phyloP scores from a whole-genome alignment of 2,888 invertebrate genomes.

The Trilocha varians region DNA sequence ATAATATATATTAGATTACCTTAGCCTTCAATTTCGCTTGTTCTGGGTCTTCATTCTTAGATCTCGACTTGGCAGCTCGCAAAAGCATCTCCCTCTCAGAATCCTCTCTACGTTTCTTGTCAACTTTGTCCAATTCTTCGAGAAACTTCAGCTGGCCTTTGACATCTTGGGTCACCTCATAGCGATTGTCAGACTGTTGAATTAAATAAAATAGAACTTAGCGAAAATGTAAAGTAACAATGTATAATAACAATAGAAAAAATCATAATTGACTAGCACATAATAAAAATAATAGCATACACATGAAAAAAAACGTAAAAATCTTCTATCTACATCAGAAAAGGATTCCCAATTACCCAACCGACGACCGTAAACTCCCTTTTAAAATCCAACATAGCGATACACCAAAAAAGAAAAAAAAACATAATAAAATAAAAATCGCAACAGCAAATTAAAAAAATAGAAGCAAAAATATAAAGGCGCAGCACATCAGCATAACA shows the following conservation, averaged over 20 bases:
- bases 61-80: conserved; percentile 94
- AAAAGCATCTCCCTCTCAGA: conserved; percentile 94
- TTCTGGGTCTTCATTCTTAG: conserved; percentile 97
- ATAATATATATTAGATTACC: conserved; percentile 54
- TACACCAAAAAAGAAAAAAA: no score
- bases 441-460: no score
- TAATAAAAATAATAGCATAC: no score
- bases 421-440: no score
- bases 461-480: no score
- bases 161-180: conserved; percentile 91
- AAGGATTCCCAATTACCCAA: no score
- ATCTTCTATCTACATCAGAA: no score
- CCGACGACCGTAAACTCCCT: no score
- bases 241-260: not conserved
- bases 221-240: not conserved
- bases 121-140: conserved; percentile 95
- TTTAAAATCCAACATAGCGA: no score
- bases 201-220: not conserved
- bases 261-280: no score
- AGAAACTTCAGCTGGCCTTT: conserved; percentile 96
- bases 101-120: conserved; percentile 95
- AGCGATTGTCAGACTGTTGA: conserved; percentile 84
- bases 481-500: no score
- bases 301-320: no score
- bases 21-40: conserved; percentile 97